phyloP scores from a whole-genome alignment of 2,797 vertebrate genomes.

The Microhierax caerulescens region DNA sequence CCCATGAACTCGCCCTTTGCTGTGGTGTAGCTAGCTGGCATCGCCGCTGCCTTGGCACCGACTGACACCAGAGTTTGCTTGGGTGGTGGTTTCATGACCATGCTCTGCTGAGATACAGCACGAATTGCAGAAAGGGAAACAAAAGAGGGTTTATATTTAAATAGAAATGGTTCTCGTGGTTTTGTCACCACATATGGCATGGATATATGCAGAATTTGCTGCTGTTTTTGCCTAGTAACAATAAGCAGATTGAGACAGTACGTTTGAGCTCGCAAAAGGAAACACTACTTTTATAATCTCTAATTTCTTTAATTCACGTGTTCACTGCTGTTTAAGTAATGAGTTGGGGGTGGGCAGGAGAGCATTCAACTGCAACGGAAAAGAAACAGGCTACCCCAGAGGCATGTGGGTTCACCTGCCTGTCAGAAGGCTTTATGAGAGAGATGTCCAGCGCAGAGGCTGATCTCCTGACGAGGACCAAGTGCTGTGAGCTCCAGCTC shows the following conservation, averaged over 20 bases:
- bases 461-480: neutral
- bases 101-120: neutral
- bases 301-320: neutral
- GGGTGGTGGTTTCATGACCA: neutral
- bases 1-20: neutral
- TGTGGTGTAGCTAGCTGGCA: neutral
- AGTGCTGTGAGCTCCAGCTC: neutral
- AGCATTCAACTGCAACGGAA: neutral
- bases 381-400: neutral
- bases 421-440: neutral
- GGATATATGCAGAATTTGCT: neutral
- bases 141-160: neutral
- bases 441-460: neutral
- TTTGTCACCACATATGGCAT: constrained; percentile 8
- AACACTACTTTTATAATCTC: neutral
- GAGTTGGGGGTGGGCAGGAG: neutral
- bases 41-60: neutral
- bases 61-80: neutral
- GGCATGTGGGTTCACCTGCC: neutral
- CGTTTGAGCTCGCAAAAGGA: neutral
- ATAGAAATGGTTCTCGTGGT: neutral
- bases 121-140: neutral
- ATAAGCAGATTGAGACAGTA: neutral
- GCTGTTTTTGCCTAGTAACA: constrained; percentile 11
- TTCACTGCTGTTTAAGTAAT: neutral